Base-by-base conservation (phyloP, 1,140 invertebrate species). In the Drosophila tropicalis region DNA sequence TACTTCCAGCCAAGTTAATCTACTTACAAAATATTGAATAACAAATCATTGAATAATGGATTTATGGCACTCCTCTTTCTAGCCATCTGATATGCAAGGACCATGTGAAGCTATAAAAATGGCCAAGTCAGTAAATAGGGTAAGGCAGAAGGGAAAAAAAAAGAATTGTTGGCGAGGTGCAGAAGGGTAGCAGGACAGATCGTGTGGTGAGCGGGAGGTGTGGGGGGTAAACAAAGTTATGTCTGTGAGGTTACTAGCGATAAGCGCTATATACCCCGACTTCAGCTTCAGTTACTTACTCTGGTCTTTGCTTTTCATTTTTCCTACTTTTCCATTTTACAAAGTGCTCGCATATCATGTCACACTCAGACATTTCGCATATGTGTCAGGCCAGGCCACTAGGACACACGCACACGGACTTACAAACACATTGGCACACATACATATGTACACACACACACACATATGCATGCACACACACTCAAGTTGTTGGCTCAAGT, bases 21-120 rank as follows among this genome's bases (percentile, higher is more conserved):
- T 90, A 89, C 89, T 90, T 81, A 83, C 87, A 90, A 90, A 90
- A 90, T 90, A 90, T 90, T 90, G 87, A 90, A 90, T 90, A 90
- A 90, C 87, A 90, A 90, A 90, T 90, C 87, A 90, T 90, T 78
- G 77, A 75, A 90, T 90, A 90, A 90, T 90, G 89, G 87, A 90
- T 90, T 90, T 90, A 90, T 90, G 87, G 77, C 76, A 76, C 76
- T 81, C 70, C 67, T 72, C 80, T 47, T 70, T 69, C 57, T 44
- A 51, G 81, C 84, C 85, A 90, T 85, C 77, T 70, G 84, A 90
- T 90, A 87, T 80, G 66, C 63, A 67, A 63, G 74, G 76, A 78
- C 78, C 71, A 81, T 70, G 19, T 40, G 64, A 47, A 60, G 83
- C 75, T 67, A 83, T 83, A 83, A 83, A 79, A 83, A 82, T 83